Conservation (phyloP, 1,140 invertebrate genomes). For the Chironomus tepperi region DNA sequence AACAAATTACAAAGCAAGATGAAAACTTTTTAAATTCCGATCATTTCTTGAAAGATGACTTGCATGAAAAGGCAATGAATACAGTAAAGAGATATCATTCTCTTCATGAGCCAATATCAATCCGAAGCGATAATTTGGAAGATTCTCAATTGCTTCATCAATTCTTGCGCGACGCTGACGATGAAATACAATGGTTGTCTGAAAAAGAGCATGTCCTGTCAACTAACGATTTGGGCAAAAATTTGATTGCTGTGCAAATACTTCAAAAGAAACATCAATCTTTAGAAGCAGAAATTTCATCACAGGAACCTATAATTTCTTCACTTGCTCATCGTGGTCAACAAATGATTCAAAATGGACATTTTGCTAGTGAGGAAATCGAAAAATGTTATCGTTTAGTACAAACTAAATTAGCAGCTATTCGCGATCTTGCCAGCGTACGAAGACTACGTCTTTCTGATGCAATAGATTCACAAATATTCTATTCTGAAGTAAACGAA, state of each 20-base stretch:
- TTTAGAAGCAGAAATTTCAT: slow-evolving; percentile 70
- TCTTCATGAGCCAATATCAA: slow-evolving; percentile 81
- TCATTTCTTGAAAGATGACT: slow-evolving; percentile 80
- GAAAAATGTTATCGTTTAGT: slow-evolving; percentile 44
- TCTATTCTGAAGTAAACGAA: slow-evolving; percentile 78
- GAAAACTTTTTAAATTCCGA: slow-evolving; percentile 60
- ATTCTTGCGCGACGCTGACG: slow-evolving; percentile 75
- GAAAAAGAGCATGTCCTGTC: slow-evolving; percentile 80
- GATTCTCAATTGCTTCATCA: slow-evolving; percentile 78
- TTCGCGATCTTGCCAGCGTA: slow-evolving; percentile 63
- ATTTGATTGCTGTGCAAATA: slow-evolving; percentile 83
- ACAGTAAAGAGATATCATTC: slow-evolving; percentile 69
- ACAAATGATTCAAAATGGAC: slow-evolving; percentile 71
- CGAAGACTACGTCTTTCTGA: slow-evolving; percentile 63
- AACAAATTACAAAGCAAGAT: slow-evolving; percentile 67
- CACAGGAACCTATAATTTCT: slow-evolving; percentile 71
- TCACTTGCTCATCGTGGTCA: slow-evolving; percentile 60
- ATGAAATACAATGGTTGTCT: slow-evolving; percentile 72
- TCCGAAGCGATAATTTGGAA: slow-evolving; percentile 78
- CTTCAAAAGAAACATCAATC: slow-evolving; percentile 93
- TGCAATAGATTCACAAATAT: slow-evolving; percentile 79
- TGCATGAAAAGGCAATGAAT: slow-evolving; percentile 58
- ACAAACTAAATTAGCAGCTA: slow-evolving; percentile 50
- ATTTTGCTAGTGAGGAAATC: slow-evolving; percentile 68
- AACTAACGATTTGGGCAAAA: slow-evolving; percentile 64